Conservation (phyloP, 2,113 vertebrate species). For the Oncorhynchus gorbuscha region DNA sequence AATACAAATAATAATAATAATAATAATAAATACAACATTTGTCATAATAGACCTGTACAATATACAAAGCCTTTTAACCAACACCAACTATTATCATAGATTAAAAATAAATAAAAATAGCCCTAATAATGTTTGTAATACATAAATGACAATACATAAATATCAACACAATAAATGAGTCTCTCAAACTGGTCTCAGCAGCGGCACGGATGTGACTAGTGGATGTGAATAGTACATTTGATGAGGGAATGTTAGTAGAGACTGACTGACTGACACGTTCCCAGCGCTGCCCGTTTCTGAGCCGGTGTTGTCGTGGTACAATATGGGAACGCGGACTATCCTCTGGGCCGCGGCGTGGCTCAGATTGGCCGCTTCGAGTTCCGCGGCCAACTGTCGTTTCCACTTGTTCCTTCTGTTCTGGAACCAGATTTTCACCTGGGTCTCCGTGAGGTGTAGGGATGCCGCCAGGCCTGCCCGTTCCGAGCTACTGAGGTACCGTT, state of each 20-base stretch:
- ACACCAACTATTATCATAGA: slow-evolving; percentile 17
- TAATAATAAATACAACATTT: slow-evolving; percentile 33
- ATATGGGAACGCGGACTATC: slow-evolving; percentile 93
- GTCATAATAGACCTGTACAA: slow-evolving; percentile 54
- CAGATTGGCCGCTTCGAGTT: slow-evolving; percentile 92
- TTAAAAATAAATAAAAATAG: neutral
- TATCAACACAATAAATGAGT: slow-evolving; percentile 8
- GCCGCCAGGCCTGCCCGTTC: slow-evolving; percentile 92
- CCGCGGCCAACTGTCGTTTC: slow-evolving; percentile 94
- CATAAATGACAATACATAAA: neutral
- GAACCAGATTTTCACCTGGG: slow-evolving; percentile 99
- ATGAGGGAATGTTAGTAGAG: slow-evolving; percentile 90
- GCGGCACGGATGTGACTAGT: slow-evolving; percentile 85
- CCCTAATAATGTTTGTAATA: slow-evolving; percentile 32
- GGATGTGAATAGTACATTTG: slow-evolving; percentile 92
- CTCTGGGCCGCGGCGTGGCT: slow-evolving; percentile 92
- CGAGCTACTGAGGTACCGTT: slow-evolving; percentile 91
- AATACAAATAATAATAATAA: slow-evolving; percentile 29
- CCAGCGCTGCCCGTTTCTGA: slow-evolving; percentile 69
- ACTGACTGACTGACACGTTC: slow-evolving; percentile 79
- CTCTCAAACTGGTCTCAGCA: slow-evolving; percentile 79
- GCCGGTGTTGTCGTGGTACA: slow-evolving; percentile 88
- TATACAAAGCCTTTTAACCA: slow-evolving; percentile 45
- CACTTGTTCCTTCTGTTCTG: slow-evolving; percentile 97
- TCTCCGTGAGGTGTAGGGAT: slow-evolving; percentile 93